These are phyloP conservation scores for Aphelocoma californica DNA, from an alignment of 2,797 vertebrate genomes.

Conservation along the genomic window DNA sequence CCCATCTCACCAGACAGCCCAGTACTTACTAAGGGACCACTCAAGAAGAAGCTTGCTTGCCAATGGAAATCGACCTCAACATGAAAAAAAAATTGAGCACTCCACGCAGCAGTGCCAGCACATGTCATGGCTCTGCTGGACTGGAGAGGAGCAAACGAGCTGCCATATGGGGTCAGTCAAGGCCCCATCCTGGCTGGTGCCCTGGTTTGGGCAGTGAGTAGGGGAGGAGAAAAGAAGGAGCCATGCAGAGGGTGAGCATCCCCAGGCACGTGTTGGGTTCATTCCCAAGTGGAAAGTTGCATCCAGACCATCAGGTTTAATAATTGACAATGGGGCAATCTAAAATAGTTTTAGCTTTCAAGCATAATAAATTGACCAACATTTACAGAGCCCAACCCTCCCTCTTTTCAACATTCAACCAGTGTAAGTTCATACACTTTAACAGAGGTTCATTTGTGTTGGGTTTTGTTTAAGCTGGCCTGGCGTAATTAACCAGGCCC, in stretches of 20 bases:
- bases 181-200: neutral
- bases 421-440: neutral
- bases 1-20: neutral
- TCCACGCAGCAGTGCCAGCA: neutral
- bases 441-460: constrained; percentile 5
- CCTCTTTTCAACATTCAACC: neutral
- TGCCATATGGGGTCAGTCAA: neutral
- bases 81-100: neutral
- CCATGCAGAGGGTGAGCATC: neutral
- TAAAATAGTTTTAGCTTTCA: neutral
- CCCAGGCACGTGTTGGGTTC: rapidly evolving
- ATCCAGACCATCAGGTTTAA: neutral
- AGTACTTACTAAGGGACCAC: neutral
- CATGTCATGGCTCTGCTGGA: neutral
- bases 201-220: neutral
- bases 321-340: neutral
- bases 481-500: neutral
- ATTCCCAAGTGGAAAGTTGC: neutral
- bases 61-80: neutral
- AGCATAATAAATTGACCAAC: neutral
- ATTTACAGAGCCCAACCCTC: neutral
- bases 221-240: neutral
- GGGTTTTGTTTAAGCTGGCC: neutral
- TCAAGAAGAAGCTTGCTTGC: neutral
- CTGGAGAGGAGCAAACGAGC: neutral